Percentiles rank a stretch among this genome's conserved stretches.
Evolutionary conservation across 1,140 invertebrate species (phyloP).

Genomic region (Megalonaias nervosa): DNA sequence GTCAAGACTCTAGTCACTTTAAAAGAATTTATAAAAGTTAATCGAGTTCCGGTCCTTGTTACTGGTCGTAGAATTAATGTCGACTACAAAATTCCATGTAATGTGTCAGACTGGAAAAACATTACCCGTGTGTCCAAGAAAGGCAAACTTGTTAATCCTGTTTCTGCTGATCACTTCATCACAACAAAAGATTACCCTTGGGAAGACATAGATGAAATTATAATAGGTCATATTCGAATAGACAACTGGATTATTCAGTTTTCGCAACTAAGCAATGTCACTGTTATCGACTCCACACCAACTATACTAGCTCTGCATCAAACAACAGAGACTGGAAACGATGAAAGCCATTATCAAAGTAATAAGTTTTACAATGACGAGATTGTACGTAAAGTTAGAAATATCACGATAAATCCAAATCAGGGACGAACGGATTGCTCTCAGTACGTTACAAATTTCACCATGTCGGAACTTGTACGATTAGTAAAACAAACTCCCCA

Average conservation of each 20-base stretch:
- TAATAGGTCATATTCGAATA: constrained; percentile 5
- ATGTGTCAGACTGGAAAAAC: constrained; percentile 11
- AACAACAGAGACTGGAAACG: not conserved
- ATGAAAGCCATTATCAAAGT: no score
- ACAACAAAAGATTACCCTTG: constrained; percentile 14
- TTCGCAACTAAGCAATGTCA: not conserved
- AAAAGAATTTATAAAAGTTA: not conserved
- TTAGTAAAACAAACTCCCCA: no score
- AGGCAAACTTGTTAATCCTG: constrained; percentile 11
- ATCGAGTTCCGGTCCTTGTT: constrained; percentile 14
- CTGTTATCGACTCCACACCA: constrained; percentile 5
- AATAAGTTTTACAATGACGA: no score
- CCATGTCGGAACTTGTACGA: no score
- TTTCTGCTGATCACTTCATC: constrained; percentile 28
- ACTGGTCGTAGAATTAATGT: constrained; percentile 36
- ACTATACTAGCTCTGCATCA: constrained; percentile 19
- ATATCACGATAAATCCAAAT: no score
- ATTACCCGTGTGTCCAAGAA: not conserved
- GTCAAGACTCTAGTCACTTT: constrained; percentile 30
- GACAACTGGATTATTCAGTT: constrained; percentile 19
- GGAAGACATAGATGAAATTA: constrained; percentile 7
- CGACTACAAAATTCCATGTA: constrained; percentile 20
- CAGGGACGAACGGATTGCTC: no score
- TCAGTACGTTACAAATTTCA: no score
- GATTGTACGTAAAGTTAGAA: no score